These are phyloP conservation scores for Stomatorhinus ivindoensis DNA, from an alignment of 2,113 vertebrate species.

Conservation along the genomic window DNA sequence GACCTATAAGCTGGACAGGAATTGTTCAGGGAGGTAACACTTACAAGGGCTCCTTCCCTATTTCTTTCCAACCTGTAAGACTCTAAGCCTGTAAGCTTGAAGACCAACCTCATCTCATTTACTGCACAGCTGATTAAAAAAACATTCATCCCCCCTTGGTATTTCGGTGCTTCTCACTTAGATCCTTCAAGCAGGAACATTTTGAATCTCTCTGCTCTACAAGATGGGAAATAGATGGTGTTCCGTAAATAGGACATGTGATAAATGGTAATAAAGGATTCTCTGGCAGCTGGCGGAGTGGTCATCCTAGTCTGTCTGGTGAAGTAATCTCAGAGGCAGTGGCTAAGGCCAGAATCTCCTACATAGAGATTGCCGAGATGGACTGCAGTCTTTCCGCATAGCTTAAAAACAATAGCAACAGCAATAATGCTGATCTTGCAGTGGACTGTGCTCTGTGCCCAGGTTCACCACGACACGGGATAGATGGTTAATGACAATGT, in stretches of 20 bases:
- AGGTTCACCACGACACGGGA: not conserved
- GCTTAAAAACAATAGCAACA: not conserved
- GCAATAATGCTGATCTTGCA: not conserved
- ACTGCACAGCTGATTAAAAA: conserved; percentile 10
- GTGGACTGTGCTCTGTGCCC: not conserved
- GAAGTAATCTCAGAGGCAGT: not conserved
- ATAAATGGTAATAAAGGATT: conserved; percentile 8
- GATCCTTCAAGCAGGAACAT: conserved; percentile 17
- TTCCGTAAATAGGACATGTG: conserved; percentile 13
- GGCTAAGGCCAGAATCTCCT: not conserved
- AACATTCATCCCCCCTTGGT: conserved; percentile 9
- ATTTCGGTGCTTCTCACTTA: conserved; percentile 20
- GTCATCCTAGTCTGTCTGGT: conserved; percentile 2
- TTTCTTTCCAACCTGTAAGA: not conserved
- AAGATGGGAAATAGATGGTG: conserved; percentile 4
- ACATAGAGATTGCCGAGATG: not conserved
- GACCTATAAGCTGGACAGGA: not conserved
- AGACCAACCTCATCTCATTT: not conserved
- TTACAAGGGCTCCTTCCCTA: not conserved
- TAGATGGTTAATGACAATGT: not conserved
- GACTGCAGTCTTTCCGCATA: not conserved
- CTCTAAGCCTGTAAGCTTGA: not conserved
- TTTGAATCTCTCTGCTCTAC: not conserved
- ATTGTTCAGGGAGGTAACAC: not conserved
- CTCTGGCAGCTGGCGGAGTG: conserved; percentile 2